Percentiles rank a stretch among this genome's conserved stretches.
phyloP scores from a whole-genome alignment of 92 coral and sea anemone species.

The Virgularia gustaviana region DNA sequence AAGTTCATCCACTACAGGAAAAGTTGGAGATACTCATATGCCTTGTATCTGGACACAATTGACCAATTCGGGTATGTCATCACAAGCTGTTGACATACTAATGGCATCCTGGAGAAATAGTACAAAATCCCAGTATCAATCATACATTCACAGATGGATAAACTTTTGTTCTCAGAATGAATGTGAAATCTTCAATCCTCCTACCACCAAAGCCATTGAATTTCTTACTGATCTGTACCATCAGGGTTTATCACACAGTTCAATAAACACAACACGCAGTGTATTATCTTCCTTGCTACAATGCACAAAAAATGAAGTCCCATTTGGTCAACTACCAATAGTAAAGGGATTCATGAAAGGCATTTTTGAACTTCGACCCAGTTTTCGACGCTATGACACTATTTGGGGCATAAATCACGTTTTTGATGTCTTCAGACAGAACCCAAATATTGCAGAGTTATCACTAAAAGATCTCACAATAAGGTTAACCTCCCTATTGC shows the following conservation, averaged over 20 bases:
- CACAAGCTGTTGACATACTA: conserved; percentile 5
- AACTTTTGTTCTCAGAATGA: conserved; percentile 8
- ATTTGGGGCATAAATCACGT: conserved; percentile 35
- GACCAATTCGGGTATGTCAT: conserved; percentile 11
- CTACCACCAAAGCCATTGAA: conserved; percentile 9
- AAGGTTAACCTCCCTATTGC: too few species aligned
- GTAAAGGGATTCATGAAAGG: too few species aligned
- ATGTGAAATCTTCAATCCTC: conserved; percentile 26
- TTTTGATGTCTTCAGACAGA: conserved; percentile 29
- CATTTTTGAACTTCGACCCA: conserved; percentile 36
- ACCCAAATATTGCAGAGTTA: too few species aligned
- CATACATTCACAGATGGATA: background rate
- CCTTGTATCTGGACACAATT: conserved; percentile 41
- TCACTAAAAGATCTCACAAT: too few species aligned
- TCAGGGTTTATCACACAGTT: conserved; percentile 22
- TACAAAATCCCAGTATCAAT: conserved; percentile 19
- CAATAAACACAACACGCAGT: conserved; percentile 46
- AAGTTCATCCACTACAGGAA: conserved; percentile 3
- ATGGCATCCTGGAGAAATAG: conserved; percentile 43
- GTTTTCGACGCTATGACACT: conserved; percentile 35
- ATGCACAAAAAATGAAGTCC: background rate
- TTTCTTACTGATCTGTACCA: conserved; percentile 35
- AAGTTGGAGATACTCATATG: background rate
- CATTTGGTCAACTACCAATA: conserved; percentile 54
- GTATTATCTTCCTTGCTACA: conserved; percentile 32